phyloP scores from a whole-genome alignment of 1,140 invertebrate species.

The Bradysia coprophila region DNA sequence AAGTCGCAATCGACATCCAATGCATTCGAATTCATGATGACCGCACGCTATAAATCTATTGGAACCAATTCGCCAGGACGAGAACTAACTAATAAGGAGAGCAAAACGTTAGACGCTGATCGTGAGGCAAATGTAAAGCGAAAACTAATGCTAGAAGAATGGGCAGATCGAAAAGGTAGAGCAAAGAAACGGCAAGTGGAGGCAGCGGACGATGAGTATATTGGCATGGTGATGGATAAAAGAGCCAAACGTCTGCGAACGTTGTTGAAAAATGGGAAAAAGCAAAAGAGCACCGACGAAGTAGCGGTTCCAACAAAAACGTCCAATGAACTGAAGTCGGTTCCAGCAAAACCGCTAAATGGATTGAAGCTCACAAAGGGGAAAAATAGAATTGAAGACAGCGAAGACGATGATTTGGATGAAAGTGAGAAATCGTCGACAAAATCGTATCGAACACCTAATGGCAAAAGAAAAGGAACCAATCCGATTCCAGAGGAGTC shows the following conservation, averaged over 20 bases:
- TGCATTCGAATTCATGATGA: conserved; percentile 43
- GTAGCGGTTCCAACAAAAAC: not conserved
- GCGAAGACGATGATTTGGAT: conserved; percentile 1
- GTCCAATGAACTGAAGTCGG: conserved; percentile 27
- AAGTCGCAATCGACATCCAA: conserved; percentile 21
- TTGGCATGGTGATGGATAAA: conserved; percentile 31
- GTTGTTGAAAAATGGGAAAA: not conserved
- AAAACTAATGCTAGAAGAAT: conserved; percentile 30
- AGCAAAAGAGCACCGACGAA: not conserved
- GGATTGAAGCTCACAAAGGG: not conserved
- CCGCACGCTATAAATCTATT: conserved; percentile 34
- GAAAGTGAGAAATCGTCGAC: not conserved
- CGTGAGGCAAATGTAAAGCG: conserved; percentile 27
- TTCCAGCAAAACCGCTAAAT: conserved; percentile 3
- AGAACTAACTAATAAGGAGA: conserved; percentile 14
- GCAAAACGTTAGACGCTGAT: conserved; percentile 13
- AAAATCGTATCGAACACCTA: not conserved
- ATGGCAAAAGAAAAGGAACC: conserved; percentile 3
- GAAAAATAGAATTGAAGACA: not conserved
- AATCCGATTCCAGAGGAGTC: conserved; percentile 3
- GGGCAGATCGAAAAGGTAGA: conserved; percentile 34
- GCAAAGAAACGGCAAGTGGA: conserved; percentile 32
- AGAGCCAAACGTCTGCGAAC: conserved; percentile 25
- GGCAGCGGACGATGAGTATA: conserved; percentile 27
- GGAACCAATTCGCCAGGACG: conserved; percentile 38